Percentiles rank a stretch among this genome's conserved stretches.
phyloP scores from a whole-genome alignment of 1,140 invertebrate species.

The Pissodes strobi region DNA sequence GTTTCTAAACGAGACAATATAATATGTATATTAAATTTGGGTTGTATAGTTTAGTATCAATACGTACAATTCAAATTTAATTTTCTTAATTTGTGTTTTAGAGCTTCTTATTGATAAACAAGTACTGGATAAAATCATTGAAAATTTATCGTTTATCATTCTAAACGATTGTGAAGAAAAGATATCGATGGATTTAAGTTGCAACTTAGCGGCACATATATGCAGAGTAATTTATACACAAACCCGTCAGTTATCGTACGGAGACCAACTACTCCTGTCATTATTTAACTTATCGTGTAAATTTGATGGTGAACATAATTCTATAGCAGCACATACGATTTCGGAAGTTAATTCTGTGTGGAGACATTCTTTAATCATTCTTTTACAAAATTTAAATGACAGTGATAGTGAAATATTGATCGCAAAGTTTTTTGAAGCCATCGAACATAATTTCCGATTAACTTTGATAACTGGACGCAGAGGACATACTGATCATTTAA shows the following conservation, averaged over 20 bases:
- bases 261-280: constrained; percentile 55
- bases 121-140: constrained; percentile 59
- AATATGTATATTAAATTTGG: no score
- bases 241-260: constrained; percentile 46
- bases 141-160: constrained; percentile 53
- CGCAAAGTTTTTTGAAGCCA: no score
- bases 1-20: no score
- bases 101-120: constrained; percentile 59
- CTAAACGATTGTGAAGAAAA: constrained; percentile 38
- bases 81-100: no score
- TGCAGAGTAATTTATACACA: constrained; percentile 57
- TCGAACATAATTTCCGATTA: no score
- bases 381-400: constrained; percentile 26
- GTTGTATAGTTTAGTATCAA: no score
- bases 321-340: constrained; percentile 58
- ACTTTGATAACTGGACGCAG: no score
- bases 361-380: constrained; percentile 58
- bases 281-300: constrained; percentile 57
- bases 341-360: constrained; percentile 61
- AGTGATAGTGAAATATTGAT: constrained; percentile 16
- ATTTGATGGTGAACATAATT: constrained; percentile 47
- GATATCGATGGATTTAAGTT: constrained; percentile 57
- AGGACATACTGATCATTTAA: no score
- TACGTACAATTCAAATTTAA: no score
- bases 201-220: constrained; percentile 59